Percentiles rank a stretch among this genome's conserved stretches.
phyloP scores from a whole-genome alignment of 1,140 invertebrate species.

The Orussus abietinus region DNA sequence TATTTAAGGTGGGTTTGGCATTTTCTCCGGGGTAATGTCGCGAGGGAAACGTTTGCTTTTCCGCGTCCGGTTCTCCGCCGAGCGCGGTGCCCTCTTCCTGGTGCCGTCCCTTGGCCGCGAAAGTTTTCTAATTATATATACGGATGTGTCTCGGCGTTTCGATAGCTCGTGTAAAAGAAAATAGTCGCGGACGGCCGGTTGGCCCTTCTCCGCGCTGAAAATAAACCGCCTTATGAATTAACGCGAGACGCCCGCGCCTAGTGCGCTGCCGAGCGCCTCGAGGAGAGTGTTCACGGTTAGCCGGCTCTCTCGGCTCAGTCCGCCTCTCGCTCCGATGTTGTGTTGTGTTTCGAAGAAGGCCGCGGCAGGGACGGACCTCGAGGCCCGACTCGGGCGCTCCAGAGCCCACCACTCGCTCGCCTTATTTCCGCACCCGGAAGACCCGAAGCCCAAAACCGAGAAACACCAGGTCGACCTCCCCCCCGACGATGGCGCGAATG shows the following conservation, averaged over 20 bases:
- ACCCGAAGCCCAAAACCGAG: too few relatives aligned
- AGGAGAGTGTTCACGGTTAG: slow-evolving; percentile 16
- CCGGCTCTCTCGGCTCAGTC: slow-evolving; percentile 18
- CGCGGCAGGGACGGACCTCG: slow-evolving; percentile 18
- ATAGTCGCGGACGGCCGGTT: not conserved
- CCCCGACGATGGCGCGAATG: slow-evolving; percentile 22
- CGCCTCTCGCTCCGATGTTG: slow-evolving; percentile 31
- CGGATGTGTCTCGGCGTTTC: slow-evolving; percentile 6
- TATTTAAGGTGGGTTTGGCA: not conserved
- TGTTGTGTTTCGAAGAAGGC: slow-evolving; percentile 42
- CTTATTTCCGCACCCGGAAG: too few relatives aligned
- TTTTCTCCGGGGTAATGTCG: too few relatives aligned
- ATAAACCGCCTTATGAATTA: slow-evolving; percentile 23
- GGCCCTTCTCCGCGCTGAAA: slow-evolving; percentile 15
- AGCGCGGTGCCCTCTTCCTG: too few relatives aligned
- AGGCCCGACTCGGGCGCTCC: too few relatives aligned
- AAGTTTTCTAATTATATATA: slow-evolving; percentile 25
- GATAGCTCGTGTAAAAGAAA: slow-evolving; percentile 25
- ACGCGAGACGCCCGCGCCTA: slow-evolving; percentile 1
- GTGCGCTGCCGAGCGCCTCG: slow-evolving; percentile 12
- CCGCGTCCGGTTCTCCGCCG: too few relatives aligned
- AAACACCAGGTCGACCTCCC: slow-evolving; percentile 8
- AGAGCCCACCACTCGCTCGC: too few relatives aligned
- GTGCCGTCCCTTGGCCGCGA: slow-evolving; percentile 9
- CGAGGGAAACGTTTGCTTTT: too few relatives aligned